These are phyloP conservation scores for Dinomys branickii DNA, from an alignment of 2,113 vertebrate species.

Conservation along the genomic window DNA sequence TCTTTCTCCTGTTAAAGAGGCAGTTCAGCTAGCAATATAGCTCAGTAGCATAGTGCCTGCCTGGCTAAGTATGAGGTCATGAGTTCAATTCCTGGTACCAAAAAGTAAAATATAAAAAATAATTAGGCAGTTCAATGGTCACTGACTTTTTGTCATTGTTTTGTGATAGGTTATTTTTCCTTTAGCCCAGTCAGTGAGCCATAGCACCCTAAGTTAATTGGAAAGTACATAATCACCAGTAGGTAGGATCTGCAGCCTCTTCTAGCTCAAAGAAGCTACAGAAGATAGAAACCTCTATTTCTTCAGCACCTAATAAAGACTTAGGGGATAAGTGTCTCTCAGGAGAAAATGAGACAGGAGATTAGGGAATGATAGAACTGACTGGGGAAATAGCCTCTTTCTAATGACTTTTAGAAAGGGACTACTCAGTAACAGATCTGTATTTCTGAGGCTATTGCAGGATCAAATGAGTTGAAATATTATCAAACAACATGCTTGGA, in stretches of 20 bases:
- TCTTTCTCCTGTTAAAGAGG: neutral
- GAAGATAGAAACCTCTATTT: neutral
- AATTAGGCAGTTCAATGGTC: neutral
- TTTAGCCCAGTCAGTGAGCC: neutral
- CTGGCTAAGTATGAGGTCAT: no score
- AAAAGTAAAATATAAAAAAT: no score
- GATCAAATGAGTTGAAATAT: slow-evolving; percentile 15
- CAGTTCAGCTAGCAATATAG: neutral
- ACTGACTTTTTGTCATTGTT: neutral
- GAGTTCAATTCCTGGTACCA: no score
- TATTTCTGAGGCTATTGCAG: neutral
- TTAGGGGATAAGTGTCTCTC: neutral
- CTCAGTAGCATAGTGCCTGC: no score
- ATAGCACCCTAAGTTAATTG: neutral
- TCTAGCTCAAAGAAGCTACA: neutral
- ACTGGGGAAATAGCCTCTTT: neutral
- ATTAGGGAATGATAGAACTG: neutral
- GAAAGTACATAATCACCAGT: neutral
- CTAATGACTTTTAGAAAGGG: neutral
- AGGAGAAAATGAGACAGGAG: neutral
- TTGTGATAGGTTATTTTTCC: neutral
- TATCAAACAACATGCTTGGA: neutral
- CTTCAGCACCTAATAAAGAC: neutral
- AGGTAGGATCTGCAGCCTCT: neutral
- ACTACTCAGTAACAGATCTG: neutral